Evolutionary conservation across 2,888 invertebrate species (phyloP).

Genomic region (Odontomyia ornata): DNA sequence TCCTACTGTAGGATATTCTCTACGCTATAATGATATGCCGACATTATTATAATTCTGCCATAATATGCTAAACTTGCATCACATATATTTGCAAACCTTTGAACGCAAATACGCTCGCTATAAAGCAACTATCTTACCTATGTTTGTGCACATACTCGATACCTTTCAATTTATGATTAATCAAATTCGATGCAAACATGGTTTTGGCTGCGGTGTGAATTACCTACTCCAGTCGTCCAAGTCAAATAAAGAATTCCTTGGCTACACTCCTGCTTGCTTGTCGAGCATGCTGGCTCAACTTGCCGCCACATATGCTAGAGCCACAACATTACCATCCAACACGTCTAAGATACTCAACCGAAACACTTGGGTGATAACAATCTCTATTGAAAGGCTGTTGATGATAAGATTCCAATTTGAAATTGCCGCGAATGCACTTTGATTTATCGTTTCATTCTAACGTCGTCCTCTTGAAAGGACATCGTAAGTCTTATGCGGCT

Average conservation of each 20-base stretch:
- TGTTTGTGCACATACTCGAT: background rate
- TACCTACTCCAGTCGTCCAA: conserved; percentile 8
- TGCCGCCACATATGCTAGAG: background rate
- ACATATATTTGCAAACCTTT: background rate
- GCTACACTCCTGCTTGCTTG: background rate
- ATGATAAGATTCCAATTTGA: conserved; percentile 42
- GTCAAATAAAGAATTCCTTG: conserved; percentile 14
- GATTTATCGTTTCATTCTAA: background rate
- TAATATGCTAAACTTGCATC: conserved; percentile 30
- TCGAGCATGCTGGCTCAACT: background rate
- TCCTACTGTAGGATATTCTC: conserved; percentile 33
- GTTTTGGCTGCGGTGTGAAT: conserved; percentile 40
- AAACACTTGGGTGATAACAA: conserved; percentile 30
- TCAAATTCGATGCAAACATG: conserved; percentile 45
- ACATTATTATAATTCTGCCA: conserved; percentile 48
- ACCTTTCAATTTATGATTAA: conserved; percentile 48
- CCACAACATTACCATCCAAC: background rate
- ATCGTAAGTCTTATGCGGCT: conserved; percentile 2
- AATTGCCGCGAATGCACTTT: conserved; percentile 18
- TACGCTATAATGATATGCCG: conserved; percentile 48
- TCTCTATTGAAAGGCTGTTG: conserved; percentile 50
- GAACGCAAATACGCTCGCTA: background rate
- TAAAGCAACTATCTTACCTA: background rate
- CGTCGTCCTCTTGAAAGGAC: background rate
- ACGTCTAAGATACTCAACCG: conserved; percentile 9